phyloP scores from a whole-genome alignment of 2,888 invertebrate genomes.

The Dendrolimus houi region DNA sequence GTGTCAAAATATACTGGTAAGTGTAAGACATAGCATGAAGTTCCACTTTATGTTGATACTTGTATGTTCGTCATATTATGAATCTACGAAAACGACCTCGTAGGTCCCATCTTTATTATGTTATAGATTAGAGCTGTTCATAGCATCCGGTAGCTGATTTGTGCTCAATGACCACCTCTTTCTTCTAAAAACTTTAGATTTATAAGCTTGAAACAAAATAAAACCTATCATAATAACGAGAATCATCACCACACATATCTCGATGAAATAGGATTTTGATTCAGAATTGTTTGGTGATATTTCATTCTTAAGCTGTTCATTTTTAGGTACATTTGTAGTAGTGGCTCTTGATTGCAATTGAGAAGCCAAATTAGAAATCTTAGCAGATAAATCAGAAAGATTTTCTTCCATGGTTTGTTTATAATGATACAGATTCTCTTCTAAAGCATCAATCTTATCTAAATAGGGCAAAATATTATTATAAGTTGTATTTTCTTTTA shows the following conservation, averaged over 20 bases:
- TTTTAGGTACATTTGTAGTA: conserved; percentile 2
- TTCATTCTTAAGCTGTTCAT: conserved; percentile 7
- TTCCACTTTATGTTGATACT: too few relatives aligned
- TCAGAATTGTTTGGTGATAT: conserved; percentile 2
- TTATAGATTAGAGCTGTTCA: conserved; percentile 32
- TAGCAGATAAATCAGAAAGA: conserved; percentile 17
- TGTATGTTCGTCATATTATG: too few relatives aligned
- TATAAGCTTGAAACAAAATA: conserved; percentile 29
- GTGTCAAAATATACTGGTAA: too few relatives aligned
- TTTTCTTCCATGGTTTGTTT: conserved; percentile 14
- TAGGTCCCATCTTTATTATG: too few relatives aligned
- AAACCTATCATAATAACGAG: conserved; percentile 28
- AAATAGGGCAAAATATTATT: conserved; percentile 16
- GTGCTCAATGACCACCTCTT: conserved; percentile 28
- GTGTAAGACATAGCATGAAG: too few relatives aligned
- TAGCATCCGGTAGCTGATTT: conserved; percentile 27
- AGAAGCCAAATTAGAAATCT: conserved; percentile 12
- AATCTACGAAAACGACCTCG: too few relatives aligned
- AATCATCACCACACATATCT: conserved; percentile 26
- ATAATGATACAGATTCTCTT: conserved; percentile 17
- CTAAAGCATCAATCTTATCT: conserved; percentile 19
- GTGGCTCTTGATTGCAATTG: conserved; percentile 5
- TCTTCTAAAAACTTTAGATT: conserved; percentile 23
- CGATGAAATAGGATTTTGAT: conserved; percentile 19
- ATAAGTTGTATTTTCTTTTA: conserved; percentile 13